These are phyloP conservation scores for Myotis lucifugus DNA, from an alignment of 2,113 vertebrate species.

Conservation along the genomic window DNA sequence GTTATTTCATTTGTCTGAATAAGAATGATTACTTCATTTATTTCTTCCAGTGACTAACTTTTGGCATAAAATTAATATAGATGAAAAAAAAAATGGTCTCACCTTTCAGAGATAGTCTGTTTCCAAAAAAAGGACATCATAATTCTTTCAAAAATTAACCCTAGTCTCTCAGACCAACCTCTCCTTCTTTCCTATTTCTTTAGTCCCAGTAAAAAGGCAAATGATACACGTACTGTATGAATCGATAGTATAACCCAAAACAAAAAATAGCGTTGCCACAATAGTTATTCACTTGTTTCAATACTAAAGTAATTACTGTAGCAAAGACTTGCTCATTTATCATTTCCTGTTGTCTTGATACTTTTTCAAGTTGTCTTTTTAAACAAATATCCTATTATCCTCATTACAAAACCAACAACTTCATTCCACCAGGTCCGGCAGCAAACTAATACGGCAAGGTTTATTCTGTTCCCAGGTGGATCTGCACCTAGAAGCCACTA, in stretches of 20 bases:
- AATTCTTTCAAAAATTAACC: constrained; percentile 26
- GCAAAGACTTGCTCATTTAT: constrained; percentile 70
- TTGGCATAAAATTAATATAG: neutral
- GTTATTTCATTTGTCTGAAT: neutral
- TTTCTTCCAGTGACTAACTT: constrained; percentile 14
- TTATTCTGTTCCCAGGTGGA: neutral
- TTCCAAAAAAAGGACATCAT: neutral
- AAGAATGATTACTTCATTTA: neutral
- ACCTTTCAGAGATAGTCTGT: neutral
- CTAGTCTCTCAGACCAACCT: neutral
- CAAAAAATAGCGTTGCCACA: constrained; percentile 59
- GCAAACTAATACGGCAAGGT: neutral
- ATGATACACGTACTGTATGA: neutral
- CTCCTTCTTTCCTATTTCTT: neutral
- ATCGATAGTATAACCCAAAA: constrained; percentile 22
- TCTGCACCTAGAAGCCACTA: neutral
- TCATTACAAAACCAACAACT: constrained; percentile 74
- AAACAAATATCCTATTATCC: constrained; percentile 76
- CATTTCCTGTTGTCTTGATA: constrained; percentile 73
- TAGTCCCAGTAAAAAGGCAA: neutral
- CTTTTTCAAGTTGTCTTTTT: constrained; percentile 71
- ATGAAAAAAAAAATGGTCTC: neutral
- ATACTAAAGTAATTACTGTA: constrained; percentile 77
- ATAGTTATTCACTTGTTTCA: constrained; percentile 76
- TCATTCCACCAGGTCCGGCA: constrained; percentile 57